Evolutionary conservation across 2,888 invertebrate species (phyloP).

Genomic region (Ischnus inquisitorius): DNA sequence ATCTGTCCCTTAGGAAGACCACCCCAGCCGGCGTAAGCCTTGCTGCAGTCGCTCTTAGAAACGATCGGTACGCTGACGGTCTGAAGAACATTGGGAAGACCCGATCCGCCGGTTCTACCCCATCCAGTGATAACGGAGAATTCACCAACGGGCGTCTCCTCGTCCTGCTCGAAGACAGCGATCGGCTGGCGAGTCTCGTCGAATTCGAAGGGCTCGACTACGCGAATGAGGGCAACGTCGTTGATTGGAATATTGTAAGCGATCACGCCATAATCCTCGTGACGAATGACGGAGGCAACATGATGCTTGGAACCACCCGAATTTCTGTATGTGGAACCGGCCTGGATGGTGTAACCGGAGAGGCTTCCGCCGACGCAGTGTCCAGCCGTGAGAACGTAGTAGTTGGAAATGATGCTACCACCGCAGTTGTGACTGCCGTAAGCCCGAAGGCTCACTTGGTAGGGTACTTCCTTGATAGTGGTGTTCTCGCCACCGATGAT

Average conservation of each 20-base stretch:
- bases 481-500: conserved; percentile 86
- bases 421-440: conserved; percentile 86
- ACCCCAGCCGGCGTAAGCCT: conserved; percentile 84
- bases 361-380: conserved; percentile 85
- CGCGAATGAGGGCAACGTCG: conserved; percentile 87
- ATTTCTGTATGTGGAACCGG: conserved; percentile 81
- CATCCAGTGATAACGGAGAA: conserved; percentile 73
- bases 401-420: conserved; percentile 86
- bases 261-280: conserved; percentile 86
- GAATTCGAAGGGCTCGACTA: conserved; percentile 86
- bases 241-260: conserved; percentile 80
- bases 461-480: conserved; percentile 85
- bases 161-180: conserved; percentile 82
- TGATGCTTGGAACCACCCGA: conserved; percentile 86
- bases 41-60: conserved; percentile 85
- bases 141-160: conserved; percentile 46
- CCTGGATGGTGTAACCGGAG: not conserved
- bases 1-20: conserved; percentile 87
- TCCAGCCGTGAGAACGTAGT: conserved; percentile 87
- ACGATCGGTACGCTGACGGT: conserved; percentile 87
- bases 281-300: conserved; percentile 86
- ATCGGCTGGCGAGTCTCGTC: conserved; percentile 85
- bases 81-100: conserved; percentile 81
- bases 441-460: conserved; percentile 85
- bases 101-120: conserved; percentile 73